Evolutionary conservation across 1,140 invertebrate genomes (phyloP), one percentile per base, ranked within the genome.

Genomic region (Patella vulgata): DNA sequence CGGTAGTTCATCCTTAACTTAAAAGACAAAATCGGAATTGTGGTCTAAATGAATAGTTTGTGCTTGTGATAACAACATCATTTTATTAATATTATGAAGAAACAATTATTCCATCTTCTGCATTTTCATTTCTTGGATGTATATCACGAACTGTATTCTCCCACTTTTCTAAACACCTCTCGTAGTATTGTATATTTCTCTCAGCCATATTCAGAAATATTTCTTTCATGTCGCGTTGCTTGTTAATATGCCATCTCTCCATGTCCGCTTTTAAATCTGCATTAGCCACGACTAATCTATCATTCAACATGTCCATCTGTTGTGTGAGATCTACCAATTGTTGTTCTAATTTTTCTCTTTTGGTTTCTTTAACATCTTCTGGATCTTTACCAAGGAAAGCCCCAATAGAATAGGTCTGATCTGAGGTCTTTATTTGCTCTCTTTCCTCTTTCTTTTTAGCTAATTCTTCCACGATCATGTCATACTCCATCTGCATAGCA

Each of bases 221-320:
- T 61, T 87, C 87, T 71, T 90, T 91, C 27, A 92, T 77, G 78
- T 91, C 90, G 14, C 85, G 81, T 63, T 88, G 88, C 77, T 91
- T 92, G 60, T 90, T 90, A 19, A 85, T 75, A 63, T 90, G 88
- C 91, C 91, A 92, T 56, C 90, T 82, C 43, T 90, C 88, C 58
- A 91, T 81, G 78, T 92, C 91, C 33, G 90, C 89, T 47, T 89
- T 85, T 6, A 92, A 81, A 77, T 90, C 89, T 77, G 91, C 89
- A 76, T 91, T 91, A 0, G 90, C 89, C 75, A 89, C 90, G 76
- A 90, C 90, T 33, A 90, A 79, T 59, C 87, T 88, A 79, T 92
- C 90, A 66, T 84, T 82, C 31, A 83, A 63, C n/a, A 46, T 63
- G 53, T 84, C 83, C 68, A 82, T 79, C 28, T 81, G 66, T 21